Evolutionary conservation across 2,113 vertebrate species (phyloP).

Genomic region (Microcebus griseorufus): DNA sequence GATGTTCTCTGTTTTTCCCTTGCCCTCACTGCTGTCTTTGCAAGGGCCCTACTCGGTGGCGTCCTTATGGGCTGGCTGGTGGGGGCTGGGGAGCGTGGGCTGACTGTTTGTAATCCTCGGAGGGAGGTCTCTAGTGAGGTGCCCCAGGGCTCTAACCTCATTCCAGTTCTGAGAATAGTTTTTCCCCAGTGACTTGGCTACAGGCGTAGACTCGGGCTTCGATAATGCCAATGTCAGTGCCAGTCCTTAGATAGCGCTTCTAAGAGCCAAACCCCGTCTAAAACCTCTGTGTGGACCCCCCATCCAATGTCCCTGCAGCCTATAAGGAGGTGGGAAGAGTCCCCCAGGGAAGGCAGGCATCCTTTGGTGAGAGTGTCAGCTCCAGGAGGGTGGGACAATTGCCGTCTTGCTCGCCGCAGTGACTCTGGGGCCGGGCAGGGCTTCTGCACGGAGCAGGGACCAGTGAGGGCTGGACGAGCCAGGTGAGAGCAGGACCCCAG

Average conservation of each 20-base stretch:
- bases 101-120: neutral
- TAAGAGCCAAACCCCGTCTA: neutral
- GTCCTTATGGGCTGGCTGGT: too few relatives aligned
- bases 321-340: accelerated
- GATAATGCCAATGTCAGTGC: accelerated
- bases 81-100: accelerated
- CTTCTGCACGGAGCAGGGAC: neutral
- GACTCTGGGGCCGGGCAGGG: neutral
- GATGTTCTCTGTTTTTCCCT: too few relatives aligned
- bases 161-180: neutral
- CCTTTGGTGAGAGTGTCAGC: accelerated
- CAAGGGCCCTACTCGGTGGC: accelerated
- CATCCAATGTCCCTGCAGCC: neutral
- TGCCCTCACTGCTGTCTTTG: neutral
- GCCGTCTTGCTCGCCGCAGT: neutral
- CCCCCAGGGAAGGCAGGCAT: neutral
- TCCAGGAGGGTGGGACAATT: accelerated
- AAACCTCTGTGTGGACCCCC: neutral
- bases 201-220: too few relatives aligned
- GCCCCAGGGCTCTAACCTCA: neutral
- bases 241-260: neutral
- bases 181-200: neutral
- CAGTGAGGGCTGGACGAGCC: accelerated
- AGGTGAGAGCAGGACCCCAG: accelerated
- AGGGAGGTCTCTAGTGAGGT: neutral